These are phyloP conservation scores for Cottus gobio DNA, from an alignment of 2,113 vertebrate species.

Conservation along the genomic window DNA sequence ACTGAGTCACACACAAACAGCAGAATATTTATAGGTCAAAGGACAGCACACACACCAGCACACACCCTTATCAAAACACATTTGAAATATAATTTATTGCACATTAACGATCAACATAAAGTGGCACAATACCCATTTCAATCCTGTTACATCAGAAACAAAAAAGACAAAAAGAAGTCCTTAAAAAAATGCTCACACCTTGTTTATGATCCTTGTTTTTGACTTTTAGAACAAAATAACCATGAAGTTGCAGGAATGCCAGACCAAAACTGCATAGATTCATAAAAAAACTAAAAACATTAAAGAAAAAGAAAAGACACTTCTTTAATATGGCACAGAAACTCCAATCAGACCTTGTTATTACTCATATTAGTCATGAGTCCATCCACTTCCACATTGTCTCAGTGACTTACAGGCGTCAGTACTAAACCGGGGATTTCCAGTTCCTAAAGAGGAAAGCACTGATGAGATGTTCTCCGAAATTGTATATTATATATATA, in stretches of 20 bases:
- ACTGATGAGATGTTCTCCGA: constrained; percentile 33
- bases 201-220: constrained; percentile 51
- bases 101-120: constrained; percentile 84
- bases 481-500: constrained; percentile 27
- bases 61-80: constrained; percentile 77
- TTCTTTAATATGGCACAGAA: constrained; percentile 63
- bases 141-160: constrained; percentile 66
- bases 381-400: constrained; percentile 51
- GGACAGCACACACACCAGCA: constrained; percentile 54
- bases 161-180: constrained; percentile 63
- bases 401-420: constrained; percentile 42
- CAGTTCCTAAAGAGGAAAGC: constrained; percentile 53
- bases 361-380: constrained; percentile 66
- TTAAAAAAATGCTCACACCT: constrained; percentile 77
- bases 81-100: constrained; percentile 86
- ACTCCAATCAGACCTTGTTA: constrained; percentile 56
- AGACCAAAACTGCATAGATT: constrained; percentile 83
- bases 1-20: not conserved
- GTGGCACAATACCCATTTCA: constrained; percentile 80
- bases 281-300: no score
- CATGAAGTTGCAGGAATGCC: constrained; percentile 72
- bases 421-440: constrained; percentile 49
- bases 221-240: constrained; percentile 63
- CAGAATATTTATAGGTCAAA: constrained; percentile 2
- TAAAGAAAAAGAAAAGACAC: constrained; percentile 57